Evolutionary conservation across 2,888 invertebrate genomes (phyloP).

Genomic region (Acutogordius australiensis): DNA sequence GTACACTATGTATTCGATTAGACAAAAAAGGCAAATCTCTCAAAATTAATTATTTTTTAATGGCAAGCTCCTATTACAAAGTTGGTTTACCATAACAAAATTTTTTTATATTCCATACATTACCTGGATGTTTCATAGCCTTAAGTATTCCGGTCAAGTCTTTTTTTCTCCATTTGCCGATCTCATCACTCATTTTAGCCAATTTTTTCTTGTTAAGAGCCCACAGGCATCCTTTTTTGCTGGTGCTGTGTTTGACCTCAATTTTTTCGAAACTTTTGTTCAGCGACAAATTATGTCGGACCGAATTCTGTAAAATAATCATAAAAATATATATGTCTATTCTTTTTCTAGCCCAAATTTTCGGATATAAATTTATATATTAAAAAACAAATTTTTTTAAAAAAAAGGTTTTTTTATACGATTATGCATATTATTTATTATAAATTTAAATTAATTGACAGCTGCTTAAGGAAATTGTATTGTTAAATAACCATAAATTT

Average conservation of each 20-base stretch:
- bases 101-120: slow-evolving; percentile 13
- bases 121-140: slow-evolving; percentile 71
- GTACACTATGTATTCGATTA: too few relatives aligned
- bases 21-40: too few relatives aligned
- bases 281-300: slow-evolving; percentile 72
- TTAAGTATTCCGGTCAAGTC: slow-evolving; percentile 65
- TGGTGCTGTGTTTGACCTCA: slow-evolving; percentile 32
- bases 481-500: too few relatives aligned
- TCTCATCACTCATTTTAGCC: slow-evolving; percentile 86
- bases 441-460: too few relatives aligned
- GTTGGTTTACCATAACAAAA: too few relatives aligned
- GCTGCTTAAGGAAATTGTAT: too few relatives aligned
- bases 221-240: slow-evolving; percentile 41
- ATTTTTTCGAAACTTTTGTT: slow-evolving; percentile 97
- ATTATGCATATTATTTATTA: too few relatives aligned
- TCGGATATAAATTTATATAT: not conserved
- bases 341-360: not conserved
- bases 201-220: slow-evolving; percentile 79
- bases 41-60: too few relatives aligned
- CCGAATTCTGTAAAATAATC: slow-evolving; percentile 39
- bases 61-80: too few relatives aligned
- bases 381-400: not conserved
- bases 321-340: not conserved
- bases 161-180: slow-evolving; percentile 81
- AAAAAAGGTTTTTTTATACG: too few relatives aligned